A percentile compares a stretch with the other conserved stretches of the same genome.
Evolutionary conservation across 2,888 invertebrate species (phyloP).

Genomic region (Euzophera pinguis): DNA sequence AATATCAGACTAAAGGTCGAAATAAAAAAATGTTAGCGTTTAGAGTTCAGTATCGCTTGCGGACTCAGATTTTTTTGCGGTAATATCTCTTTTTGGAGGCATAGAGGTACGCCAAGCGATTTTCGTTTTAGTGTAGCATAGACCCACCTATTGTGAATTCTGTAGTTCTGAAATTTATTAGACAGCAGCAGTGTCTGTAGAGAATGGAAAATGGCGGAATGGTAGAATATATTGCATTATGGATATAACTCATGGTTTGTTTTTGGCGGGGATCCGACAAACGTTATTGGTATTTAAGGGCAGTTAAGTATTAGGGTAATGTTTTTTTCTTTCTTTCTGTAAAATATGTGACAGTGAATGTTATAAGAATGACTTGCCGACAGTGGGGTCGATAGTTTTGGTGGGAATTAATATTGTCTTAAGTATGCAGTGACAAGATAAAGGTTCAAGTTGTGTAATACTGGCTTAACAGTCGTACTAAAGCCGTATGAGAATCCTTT

Average conservation of each 20-base stretch:
- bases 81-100: slow-evolving; percentile 44
- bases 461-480: background rate
- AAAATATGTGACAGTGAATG: slow-evolving; percentile 60
- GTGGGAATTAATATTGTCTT: slow-evolving; percentile 66
- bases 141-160: slow-evolving; percentile 77
- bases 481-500: background rate
- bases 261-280: slow-evolving; percentile 78
- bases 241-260: slow-evolving; percentile 78
- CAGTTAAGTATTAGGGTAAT: slow-evolving; percentile 68
- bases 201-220: slow-evolving; percentile 80
- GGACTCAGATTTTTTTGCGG: slow-evolving; percentile 28
- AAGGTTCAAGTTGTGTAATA: background rate
- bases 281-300: slow-evolving; percentile 77
- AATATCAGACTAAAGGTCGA: slow-evolving; percentile 64
- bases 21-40: slow-evolving; percentile 55
- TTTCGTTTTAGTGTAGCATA: slow-evolving; percentile 52
- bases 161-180: slow-evolving; percentile 77
- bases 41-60: slow-evolving; percentile 58
- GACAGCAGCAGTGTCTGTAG: slow-evolving; percentile 76
- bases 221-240: slow-evolving; percentile 71
- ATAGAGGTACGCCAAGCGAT: slow-evolving; percentile 50
- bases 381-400: slow-evolving; percentile 56
- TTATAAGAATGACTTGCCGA: slow-evolving; percentile 57
- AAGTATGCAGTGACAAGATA: slow-evolving; percentile 36
- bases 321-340: slow-evolving; percentile 53